Conservation (phyloP, 1,140 invertebrate genomes). For the Eulimnadia texana region DNA sequence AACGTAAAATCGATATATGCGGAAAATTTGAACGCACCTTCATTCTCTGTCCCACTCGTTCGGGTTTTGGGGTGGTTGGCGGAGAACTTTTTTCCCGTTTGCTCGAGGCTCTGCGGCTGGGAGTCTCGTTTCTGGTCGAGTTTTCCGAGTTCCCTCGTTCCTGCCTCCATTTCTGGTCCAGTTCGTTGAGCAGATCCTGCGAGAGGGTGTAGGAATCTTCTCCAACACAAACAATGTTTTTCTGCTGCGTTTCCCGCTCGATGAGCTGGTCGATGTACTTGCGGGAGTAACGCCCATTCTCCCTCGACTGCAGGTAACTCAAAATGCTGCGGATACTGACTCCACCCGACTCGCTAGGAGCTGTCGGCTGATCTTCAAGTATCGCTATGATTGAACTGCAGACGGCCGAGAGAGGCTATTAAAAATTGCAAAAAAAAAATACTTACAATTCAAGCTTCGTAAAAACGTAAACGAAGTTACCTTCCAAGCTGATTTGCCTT, state of each 20-base stretch:
- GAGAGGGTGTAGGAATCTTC: constrained; percentile 7
- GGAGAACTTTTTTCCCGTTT: constrained; percentile 2
- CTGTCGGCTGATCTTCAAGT: constrained; percentile 10
- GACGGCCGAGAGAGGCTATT: constrained; percentile 5
- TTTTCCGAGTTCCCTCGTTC: constrained; percentile 4
- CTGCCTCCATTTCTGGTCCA: constrained; percentile 10
- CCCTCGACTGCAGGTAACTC: constrained; percentile 12
- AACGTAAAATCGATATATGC: no score
- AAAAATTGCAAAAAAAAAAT: neutral
- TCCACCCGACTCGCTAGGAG: constrained; percentile 10
- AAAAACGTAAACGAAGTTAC: no score
- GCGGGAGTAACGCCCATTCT: constrained; percentile 12
- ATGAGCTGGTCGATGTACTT: constrained; percentile 14
- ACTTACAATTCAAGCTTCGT: no score
- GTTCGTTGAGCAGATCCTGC: neutral
- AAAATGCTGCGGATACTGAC: constrained; percentile 12
- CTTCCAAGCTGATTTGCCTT: no score
- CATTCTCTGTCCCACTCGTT: constrained; percentile 11
- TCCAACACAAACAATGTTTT: constrained; percentile 5
- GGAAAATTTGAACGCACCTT: constrained; percentile 12
- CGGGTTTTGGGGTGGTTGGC: constrained; percentile 6
- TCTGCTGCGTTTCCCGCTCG: constrained; percentile 2
- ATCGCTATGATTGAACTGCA: constrained; percentile 11
- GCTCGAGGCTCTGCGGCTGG: neutral
- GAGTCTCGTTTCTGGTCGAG: neutral